A percentile compares a stretch with the other conserved stretches of the same genome.
Conservation (phyloP, 2,888 invertebrate species). For the Drosophila lacicola region DNA sequence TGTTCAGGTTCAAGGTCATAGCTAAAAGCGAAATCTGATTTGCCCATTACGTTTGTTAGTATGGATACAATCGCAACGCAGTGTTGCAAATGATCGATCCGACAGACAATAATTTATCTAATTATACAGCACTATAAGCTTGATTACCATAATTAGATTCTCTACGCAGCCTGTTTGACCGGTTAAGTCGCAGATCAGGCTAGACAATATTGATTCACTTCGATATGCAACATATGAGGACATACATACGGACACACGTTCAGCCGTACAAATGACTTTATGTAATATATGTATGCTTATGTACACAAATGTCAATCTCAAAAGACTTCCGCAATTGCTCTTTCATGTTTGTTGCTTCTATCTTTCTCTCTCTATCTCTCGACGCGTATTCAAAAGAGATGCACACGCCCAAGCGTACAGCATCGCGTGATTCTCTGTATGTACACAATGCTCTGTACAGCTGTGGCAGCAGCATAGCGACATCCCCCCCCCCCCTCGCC, state of each 20-base stretch:
- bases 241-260: constrained; percentile 11
- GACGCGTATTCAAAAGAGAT: constrained; percentile 18
- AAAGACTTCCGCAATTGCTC: constrained; percentile 55
- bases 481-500: neutral
- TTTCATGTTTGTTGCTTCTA: constrained; percentile 24
- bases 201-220: constrained; percentile 23
- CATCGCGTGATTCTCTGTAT: constrained; percentile 65
- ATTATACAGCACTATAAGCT: constrained; percentile 13
- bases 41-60: constrained; percentile 2
- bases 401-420: constrained; percentile 58
- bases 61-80: constrained; percentile 21
- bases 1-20: constrained; percentile 67
- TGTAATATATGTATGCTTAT: neutral
- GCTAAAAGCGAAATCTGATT: constrained; percentile 26
- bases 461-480: constrained; percentile 14
- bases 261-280: no score
- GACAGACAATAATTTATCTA: constrained; percentile 22
- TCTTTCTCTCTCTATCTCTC: neutral
- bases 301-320: constrained; percentile 33
- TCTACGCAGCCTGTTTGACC: constrained; percentile 23
- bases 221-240: constrained; percentile 1
- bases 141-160: constrained; percentile 24
- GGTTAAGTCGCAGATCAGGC: constrained; percentile 34
- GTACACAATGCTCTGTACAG: constrained; percentile 30
- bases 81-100: constrained; percentile 5